A percentile compares a stretch with the other conserved stretches of the same genome.
phyloP scores from a whole-genome alignment of 2,113 vertebrate species.

The Pterocles gutturalis region DNA sequence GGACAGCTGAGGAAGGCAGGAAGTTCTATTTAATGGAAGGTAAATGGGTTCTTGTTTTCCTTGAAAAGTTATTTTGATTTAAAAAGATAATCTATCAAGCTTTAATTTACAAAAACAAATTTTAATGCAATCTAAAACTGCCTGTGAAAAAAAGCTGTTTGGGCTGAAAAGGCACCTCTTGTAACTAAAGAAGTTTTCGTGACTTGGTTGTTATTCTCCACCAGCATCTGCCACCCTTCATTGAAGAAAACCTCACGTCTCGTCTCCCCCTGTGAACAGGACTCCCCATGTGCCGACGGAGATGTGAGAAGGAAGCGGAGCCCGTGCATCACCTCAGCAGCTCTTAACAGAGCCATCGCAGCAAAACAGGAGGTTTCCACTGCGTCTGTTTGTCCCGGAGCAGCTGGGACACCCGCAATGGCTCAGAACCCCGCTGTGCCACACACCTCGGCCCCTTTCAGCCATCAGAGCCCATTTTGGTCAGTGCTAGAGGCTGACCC shows the following conservation, averaged over 20 bases:
- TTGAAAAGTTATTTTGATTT: neutral
- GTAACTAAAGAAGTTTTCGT: neutral
- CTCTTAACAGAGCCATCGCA: fast-evolving
- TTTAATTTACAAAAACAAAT: neutral
- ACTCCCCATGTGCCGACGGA: fast-evolving
- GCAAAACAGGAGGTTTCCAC: neutral
- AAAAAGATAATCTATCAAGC: neutral
- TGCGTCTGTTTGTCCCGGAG: neutral
- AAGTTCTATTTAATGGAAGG: neutral
- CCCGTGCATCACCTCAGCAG: neutral
- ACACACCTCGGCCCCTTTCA: neutral
- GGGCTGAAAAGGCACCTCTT: neutral
- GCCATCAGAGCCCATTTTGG: neutral
- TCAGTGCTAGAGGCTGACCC: neutral
- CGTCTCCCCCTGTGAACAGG: neutral
- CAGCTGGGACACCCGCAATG: fast-evolving
- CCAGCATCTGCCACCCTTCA: neutral
- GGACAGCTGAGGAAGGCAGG: neutral
- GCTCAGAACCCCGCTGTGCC: neutral
- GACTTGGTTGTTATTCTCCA: neutral
- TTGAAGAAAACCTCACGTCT: neutral
- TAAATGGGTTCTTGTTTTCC: neutral
- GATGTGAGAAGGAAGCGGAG: neutral
- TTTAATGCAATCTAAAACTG: neutral
- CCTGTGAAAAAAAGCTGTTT: neutral